Evolutionary conservation across 2,888 invertebrate genomes (phyloP), one percentile per base, ranked within the genome.

Genomic region (Acleris emargana): DNA sequence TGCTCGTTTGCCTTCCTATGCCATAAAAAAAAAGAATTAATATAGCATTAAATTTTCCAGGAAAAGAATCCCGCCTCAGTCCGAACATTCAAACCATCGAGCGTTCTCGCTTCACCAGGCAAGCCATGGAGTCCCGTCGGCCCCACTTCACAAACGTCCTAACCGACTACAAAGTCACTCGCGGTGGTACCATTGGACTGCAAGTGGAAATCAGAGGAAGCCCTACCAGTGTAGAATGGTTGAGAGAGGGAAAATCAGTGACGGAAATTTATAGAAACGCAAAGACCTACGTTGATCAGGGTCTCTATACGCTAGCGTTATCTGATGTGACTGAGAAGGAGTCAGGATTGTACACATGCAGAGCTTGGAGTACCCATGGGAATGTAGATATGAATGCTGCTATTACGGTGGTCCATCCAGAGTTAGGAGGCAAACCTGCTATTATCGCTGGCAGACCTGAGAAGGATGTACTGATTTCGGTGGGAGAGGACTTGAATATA

Each of bases 401-500:
- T 52, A 94, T 97, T 13, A 95, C 96, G 68, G 95, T 97, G 0
- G 93, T 96, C 2, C 93, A 94, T 64, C 93, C 94, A 0, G 88
- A 93, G 54, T 76, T 94, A 50, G 95, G 95, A 68, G 97, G 95
- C 5, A 95, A 95, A 79, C 96, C 97, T 2, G 96, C 97, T 0
- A 94, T 95, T 78, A 97, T 97, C 78, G 90, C 96, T 16, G 95
- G 96, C 0, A 93, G 97, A 70, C 97, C 97, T 0, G 96, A 96
- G 62, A 95, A 95, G 67, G 94, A 96, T 76, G 91, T 97, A 76
- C 93, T 94, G 45, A 95, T 97, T 47, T 94, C 95, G 22, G 94
- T 95, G 7, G 97, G 96, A 0, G 97, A 97, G 88, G 97, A 97
- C 76, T 94, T 97, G 71, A 95, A 96, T 50, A 94, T 97, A 58